Base-by-base conservation (phyloP, 2,113 vertebrate species). In the Odocoileus virginianus region DNA sequence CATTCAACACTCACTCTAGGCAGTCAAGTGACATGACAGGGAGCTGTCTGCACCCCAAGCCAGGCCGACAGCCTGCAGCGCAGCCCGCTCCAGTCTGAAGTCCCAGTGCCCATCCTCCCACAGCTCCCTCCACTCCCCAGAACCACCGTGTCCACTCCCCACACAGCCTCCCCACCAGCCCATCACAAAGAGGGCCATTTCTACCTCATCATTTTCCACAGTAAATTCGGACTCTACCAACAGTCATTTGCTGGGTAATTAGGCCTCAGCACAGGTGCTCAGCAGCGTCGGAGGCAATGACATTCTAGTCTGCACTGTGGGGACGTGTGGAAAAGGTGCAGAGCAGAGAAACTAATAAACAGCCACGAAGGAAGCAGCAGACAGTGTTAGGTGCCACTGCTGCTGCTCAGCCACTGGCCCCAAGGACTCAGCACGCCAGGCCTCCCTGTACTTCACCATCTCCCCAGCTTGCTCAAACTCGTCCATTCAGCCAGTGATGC, bases 381-480 rank as follows among this genome's bases (percentile, higher is more conserved):
- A 5, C 9, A 21, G 67, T n/a, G 28, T 45, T 61, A 61, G 36
- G 27, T n/a, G 7, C 47, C n/a, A 40, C 67, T 40, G n/a, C 10
- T 40, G n/a, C 0, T 25, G n/a, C 5, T 40, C 67, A 6, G 67
- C 3, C 67, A 40, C 67, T 12, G n/a, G 11, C 64, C n/a, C n/a
- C 19, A 11, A 23, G n/a, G n/a, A 12, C 19, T 10, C 10, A 5
- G 67, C n/a, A 74, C 0, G 1, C n/a, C n/a, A 74, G n/a, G 0
- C 67, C 19, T 74, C 19, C 19, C 67, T 6, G 67, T 25, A 10
- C 67, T 6, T 40, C 67, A 23, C 19, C 5, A 74, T 6, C 67
- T 40, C n/a, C 67, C 1, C 0, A 71, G n/a, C 17, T 71, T 2
- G 2, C 67, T 71, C n/a, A 71, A 23, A 40, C 67, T 40, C 67